phyloP scores from a whole-genome alignment of 1,140 invertebrate genomes.

The Solen grandis region DNA sequence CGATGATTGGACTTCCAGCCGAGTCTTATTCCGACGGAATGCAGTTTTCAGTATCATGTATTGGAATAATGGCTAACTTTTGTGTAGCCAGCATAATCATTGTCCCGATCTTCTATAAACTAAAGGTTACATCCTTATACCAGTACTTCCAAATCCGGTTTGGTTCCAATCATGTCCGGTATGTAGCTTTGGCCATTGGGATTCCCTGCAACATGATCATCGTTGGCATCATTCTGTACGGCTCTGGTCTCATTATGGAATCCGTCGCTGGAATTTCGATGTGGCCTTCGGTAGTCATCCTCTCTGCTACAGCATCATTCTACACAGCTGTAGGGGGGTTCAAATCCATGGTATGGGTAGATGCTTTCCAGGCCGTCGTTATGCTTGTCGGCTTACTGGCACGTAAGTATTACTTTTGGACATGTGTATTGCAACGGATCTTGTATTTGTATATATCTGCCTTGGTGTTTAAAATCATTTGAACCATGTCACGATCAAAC shows the following conservation, averaged over 20 bases:
- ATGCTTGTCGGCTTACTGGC: slow-evolving; percentile 30
- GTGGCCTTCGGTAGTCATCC: slow-evolving; percentile 43
- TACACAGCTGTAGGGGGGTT: slow-evolving; percentile 46
- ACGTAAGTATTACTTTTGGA: too few species aligned
- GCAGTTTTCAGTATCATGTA: slow-evolving; percentile 16
- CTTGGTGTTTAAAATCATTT: too few species aligned
- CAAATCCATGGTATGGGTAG: slow-evolving; percentile 34
- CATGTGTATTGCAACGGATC: too few species aligned
- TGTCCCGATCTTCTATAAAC: slow-evolving; percentile 53
- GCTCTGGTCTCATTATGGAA: slow-evolving; percentile 38
- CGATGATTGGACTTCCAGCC: slow-evolving; percentile 56
- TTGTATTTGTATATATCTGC: too few species aligned
- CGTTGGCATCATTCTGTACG: slow-evolving; percentile 36
- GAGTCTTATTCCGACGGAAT: slow-evolving; percentile 52
- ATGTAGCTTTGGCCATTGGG: not conserved
- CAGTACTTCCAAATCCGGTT: slow-evolving; percentile 47
- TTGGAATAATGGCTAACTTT: too few species aligned
- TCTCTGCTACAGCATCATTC: slow-evolving; percentile 34
- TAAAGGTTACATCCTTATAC: slow-evolving; percentile 53
- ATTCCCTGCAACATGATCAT: slow-evolving; percentile 34
- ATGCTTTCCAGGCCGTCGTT: slow-evolving; percentile 31
- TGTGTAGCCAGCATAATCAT: slow-evolving; percentile 44
- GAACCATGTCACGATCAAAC: too few species aligned
- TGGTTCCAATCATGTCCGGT: slow-evolving; percentile 18
- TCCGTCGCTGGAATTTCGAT: slow-evolving; percentile 30